Evolutionary conservation across 2,797 vertebrate species (phyloP), one percentile per base, ranked within the genome.

Genomic region (Pangasius macronema): DNA sequence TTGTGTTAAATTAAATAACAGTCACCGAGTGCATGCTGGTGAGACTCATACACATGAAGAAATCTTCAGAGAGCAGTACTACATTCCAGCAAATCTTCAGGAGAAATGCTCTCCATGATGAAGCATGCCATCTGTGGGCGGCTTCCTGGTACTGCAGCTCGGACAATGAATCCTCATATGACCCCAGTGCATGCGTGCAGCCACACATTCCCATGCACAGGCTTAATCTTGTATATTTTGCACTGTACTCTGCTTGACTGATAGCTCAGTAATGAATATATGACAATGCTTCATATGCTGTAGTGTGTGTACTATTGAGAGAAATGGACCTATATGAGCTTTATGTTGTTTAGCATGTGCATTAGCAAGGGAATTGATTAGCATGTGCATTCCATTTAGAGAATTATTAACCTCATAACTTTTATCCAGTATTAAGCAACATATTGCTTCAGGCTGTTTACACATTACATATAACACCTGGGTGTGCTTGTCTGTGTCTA

Each of bases 351-450:
- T 7, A 84, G 55, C 63, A 65, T 53, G 18, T 61, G 36, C 16
- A 68, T 87, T 84, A n/a, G n/a, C n/a, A 72, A 87, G 83, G 82
- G 79, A 79, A 87, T 51, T 83, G 57, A 85, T 86, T 55, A 84
- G 55, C 63, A 65, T 53, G 18, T 61, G 36, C 16, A 68, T 87
- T 84, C 59, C 67, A 70, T 20, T 22, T 57, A 18, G 51, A 82
- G 46, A 82, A 63, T 36, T 13, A 83, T 87, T 81, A 86, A 83
- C 36, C 27, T 63, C n/a, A 57, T 85, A 87, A 84, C 84, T 55
- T 72, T 76, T 30, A 84, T 33, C 79, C 42, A 59, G 0, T 5
- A 18, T 79, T 84, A 46, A 33, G 42, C 68, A 65, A 86, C 83
- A 51, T n/a, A 18, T 73, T 20, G 63, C 68, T 82, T 11, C 33